Evolutionary conservation across 2,797 vertebrate genomes (phyloP), one percentile per base, ranked within the genome.

Genomic region (Acanthurus lineatus): DNA sequence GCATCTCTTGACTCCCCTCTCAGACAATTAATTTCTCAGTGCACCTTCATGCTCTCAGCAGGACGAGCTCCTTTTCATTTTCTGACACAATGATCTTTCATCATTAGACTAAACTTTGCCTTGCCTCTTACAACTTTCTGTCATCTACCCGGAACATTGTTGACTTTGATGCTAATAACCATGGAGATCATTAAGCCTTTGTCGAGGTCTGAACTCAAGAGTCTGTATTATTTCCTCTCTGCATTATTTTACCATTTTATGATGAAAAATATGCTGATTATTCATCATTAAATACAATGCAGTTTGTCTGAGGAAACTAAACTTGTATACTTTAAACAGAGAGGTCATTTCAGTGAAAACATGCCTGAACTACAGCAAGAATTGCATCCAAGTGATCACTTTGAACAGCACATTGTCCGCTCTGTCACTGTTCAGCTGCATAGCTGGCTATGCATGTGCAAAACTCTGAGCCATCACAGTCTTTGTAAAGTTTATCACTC

Each of bases 131-230:
- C 25, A 54, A 61, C 57, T 56, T 6, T 12, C 58, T 68, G 4
- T 79, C 35, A 64, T 61, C 40, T n/a, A 58, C 10, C 15, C 53
- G 52, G 2, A 28, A 47, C 16, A 9, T 9, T 49, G 11, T 75
- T 61, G 25, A 49, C 53, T 73, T 58, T 79, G 54, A 79, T 63
- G 20, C 35, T 54, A 54, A 72, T 63, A 71, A 66, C 15, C 51
- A 44, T 40, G 53, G 35, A 77, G 54, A 73, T 64, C 28, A 69
- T 60, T 75, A 53, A 14, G 17, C 16, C 32, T 44, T 47, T 0
- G 0, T 63, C 5, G 42, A 12, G 3, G 7, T 45, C 65, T 60
- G 22, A 47, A 61, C 17, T 51, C 5, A 1, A 10, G 19, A 51
- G 8, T 32, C 19, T 22, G n/a, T 19, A 35, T 53, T 56, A 70